phyloP scores from a whole-genome alignment of 2,888 invertebrate genomes.

The Lapara coniferarum region DNA sequence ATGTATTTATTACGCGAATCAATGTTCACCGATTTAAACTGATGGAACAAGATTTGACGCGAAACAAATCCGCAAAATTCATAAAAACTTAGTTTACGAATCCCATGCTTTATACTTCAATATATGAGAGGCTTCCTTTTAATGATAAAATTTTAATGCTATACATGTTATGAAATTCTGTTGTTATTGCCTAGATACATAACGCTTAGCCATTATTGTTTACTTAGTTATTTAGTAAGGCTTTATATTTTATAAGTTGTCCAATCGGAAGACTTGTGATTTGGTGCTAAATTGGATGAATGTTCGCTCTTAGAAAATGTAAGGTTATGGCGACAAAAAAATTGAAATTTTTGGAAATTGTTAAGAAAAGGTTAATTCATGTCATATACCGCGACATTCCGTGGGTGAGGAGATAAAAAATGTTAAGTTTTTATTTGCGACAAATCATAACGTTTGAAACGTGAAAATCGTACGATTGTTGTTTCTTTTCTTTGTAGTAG shows the following conservation, averaged over 20 bases:
- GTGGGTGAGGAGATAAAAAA: slow-evolving; percentile 57
- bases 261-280: slow-evolving; percentile 81
- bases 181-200: slow-evolving; percentile 81
- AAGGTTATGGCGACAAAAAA: slow-evolving; percentile 23
- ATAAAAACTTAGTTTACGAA: slow-evolving; percentile 27
- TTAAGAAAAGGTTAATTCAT: slow-evolving; percentile 33
- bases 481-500: slow-evolving; percentile 79
- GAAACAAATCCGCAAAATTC: neutral
- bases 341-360: slow-evolving; percentile 37
- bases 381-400: slow-evolving; percentile 76
- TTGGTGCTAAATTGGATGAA: slow-evolving; percentile 82
- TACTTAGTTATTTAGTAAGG: slow-evolving; percentile 73
- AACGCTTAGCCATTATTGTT: slow-evolving; percentile 80
- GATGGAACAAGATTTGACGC: neutral
- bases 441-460: slow-evolving; percentile 59
- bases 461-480: slow-evolving; percentile 74
- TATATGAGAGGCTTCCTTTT: slow-evolving; percentile 76
- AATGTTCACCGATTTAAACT: no score
- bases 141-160: slow-evolving; percentile 65
- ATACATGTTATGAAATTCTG: slow-evolving; percentile 78
- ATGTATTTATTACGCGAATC: no score
- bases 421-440: slow-evolving; percentile 83
- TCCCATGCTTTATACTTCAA: slow-evolving; percentile 59
- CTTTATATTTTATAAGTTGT: slow-evolving; percentile 75
- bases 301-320: slow-evolving; percentile 52